Percentiles rank a stretch among this genome's conserved stretches.
Evolutionary conservation across 2,797 vertebrate genomes (phyloP).

Genomic region (Linurgus olivaceus): DNA sequence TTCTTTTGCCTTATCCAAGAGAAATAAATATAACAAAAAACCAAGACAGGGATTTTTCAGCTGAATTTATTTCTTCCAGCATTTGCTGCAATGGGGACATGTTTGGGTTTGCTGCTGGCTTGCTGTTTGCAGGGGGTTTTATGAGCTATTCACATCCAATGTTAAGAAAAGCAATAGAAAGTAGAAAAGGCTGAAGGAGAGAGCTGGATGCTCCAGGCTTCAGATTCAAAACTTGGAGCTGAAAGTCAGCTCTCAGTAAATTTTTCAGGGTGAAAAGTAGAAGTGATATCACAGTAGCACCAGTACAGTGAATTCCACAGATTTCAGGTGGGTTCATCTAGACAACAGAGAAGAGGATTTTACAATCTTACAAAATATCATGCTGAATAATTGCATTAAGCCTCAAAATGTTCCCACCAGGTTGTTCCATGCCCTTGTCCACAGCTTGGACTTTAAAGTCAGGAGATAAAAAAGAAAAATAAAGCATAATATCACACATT

Average conservation of each 20-base stretch:
- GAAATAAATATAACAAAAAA: constrained; percentile 61
- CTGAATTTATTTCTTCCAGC: constrained; percentile 59
- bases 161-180: constrained; percentile 20
- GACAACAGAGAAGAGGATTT: neutral
- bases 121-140: constrained; percentile 31
- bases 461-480: neutral
- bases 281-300: neutral
- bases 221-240: neutral
- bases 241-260: neutral
- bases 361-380: neutral
- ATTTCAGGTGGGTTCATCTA: neutral
- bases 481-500: neutral
- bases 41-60: constrained; percentile 59
- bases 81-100: constrained; percentile 32
- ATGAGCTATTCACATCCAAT: constrained; percentile 20
- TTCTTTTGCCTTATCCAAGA: constrained; percentile 57
- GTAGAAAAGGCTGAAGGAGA: neutral
- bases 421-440: neutral
- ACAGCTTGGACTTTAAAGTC: neutral
- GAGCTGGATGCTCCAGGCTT: neutral
- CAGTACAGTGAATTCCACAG: neutral
- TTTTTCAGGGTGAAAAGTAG: neutral
- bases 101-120: constrained; percentile 44
- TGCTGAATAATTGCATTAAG: neutral
- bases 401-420: neutral